phyloP scores from a whole-genome alignment of 2,797 vertebrate species.

The Squalus acanthias region DNA sequence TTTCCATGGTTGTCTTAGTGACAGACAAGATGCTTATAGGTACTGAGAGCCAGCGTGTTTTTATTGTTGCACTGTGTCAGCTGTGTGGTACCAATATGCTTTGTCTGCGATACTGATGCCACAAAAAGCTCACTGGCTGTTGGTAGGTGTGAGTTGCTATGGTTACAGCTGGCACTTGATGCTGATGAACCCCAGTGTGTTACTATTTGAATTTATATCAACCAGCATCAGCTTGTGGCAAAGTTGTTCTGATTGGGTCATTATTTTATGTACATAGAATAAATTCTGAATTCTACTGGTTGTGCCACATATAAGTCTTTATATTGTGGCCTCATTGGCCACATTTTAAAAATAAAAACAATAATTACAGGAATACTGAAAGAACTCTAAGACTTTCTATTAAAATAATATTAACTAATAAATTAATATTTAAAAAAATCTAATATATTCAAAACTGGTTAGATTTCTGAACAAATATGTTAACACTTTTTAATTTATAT shows the following conservation, averaged over 20 bases:
- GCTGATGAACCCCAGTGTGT: background rate
- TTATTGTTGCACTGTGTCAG: slow-evolving; percentile 15
- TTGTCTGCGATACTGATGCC: background rate
- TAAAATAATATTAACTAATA: background rate
- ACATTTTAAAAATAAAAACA: background rate
- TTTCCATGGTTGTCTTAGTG: background rate
- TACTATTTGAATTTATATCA: background rate
- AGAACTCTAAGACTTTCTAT: background rate
- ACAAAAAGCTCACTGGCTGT: background rate
- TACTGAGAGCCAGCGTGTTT: background rate
- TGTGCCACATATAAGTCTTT: background rate
- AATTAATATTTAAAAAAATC: background rate
- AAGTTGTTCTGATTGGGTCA: background rate
- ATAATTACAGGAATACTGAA: background rate
- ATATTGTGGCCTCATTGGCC: background rate
- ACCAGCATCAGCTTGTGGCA: background rate
- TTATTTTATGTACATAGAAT: slow-evolving; percentile 3
- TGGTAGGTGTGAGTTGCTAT: slow-evolving; percentile 2
- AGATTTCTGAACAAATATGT: background rate
- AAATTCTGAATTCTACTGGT: background rate
- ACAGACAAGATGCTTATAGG: background rate
- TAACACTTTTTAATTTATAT: background rate
- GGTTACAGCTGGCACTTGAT: slow-evolving; percentile 22
- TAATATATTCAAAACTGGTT: background rate
- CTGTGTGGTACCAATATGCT: slow-evolving; percentile 21